Evolutionary conservation across 2,113 vertebrate genomes (phyloP), one percentile per base, ranked within the genome.

Genomic region (Xyliphius kryptos): DNA sequence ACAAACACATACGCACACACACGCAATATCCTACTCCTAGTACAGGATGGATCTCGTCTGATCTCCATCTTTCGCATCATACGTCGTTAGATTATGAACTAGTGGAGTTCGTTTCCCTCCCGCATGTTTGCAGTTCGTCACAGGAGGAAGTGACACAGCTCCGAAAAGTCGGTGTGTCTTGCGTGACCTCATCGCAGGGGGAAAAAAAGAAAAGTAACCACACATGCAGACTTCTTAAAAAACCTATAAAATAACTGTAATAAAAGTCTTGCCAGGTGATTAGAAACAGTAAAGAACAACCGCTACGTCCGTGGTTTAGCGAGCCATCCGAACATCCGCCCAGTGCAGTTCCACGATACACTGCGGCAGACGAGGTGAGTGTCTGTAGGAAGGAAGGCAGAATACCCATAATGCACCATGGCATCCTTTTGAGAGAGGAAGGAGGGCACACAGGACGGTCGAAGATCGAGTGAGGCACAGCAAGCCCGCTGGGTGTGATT

Each of bases 401-500:
- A 15, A 21, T 61, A 61, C 58, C 58, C 58, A 61, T 61, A 61
- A 61, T 61, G 46, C 58, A 61, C 58, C 16, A 26, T 61, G 58
- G 58, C 26, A 12, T 61, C n/a, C 26, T 15, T 8, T 14, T 43
- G 26, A 26, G 12, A 10, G 32, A 37, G 58, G 44, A 16, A 21
- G 46, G 47, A 49, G 58, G 44, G 58, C 15, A 20, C 22, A 26
- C n/a, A 46, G 32, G 32, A 37, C 32, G 8, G 58, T 48, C 22
- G 32, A 15, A 21, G 12, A 61, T 16, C 17, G 57, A 37, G 22
- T 61, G 81, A 88, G 83, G 90, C 91, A 91, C 89, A 80, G 80
- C 87, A 85, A 88, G 89, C 87, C 75, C 13, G 5, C 38, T 21
- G 81, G 75, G 71, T 87, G 84, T 77, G 78, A 82, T 84, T 84